phyloP scores from a whole-genome alignment of 1,140 invertebrate species.

The Batillaria attramentaria region DNA sequence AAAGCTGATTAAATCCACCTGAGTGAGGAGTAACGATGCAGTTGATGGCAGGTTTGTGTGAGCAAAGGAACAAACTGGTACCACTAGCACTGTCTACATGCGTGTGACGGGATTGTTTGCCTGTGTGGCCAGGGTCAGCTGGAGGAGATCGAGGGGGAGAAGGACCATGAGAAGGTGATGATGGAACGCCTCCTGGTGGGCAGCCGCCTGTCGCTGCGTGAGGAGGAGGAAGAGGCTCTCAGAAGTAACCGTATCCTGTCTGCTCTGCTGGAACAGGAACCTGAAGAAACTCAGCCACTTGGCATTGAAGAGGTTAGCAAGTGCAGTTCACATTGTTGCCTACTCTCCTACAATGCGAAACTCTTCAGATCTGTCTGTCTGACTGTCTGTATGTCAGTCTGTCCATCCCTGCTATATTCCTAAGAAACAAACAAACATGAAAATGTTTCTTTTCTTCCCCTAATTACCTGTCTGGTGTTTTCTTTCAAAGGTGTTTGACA shows the following conservation, averaged over 20 bases:
- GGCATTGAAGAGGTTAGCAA: slow-evolving; percentile 65
- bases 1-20: too few relatives aligned
- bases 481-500: slow-evolving; percentile 71
- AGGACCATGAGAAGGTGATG: slow-evolving; percentile 45
- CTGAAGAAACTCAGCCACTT: slow-evolving; percentile 49
- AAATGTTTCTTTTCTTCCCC: background rate
- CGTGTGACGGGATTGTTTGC: background rate
- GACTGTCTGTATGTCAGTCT: background rate
- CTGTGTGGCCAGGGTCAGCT: slow-evolving; percentile 49
- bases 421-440: background rate
- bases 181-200: slow-evolving; percentile 42
- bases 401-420: background rate
- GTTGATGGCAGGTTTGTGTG: too few relatives aligned
- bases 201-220: slow-evolving; percentile 51
- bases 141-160: slow-evolving; percentile 51
- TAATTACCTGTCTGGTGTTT: background rate
- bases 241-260: slow-evolving; percentile 58
- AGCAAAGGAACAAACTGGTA: too few relatives aligned
- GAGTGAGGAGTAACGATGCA: too few relatives aligned
- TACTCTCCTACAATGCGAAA: background rate
- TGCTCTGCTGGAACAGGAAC: slow-evolving; percentile 57
- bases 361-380: background rate
- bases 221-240: slow-evolving; percentile 58
- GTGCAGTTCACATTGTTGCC: background rate
- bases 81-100: slow-evolving; percentile 1